Evolutionary conservation across 2,888 invertebrate species (phyloP), one percentile per base, ranked within the genome.

Genomic region (Sycophila texana): DNA sequence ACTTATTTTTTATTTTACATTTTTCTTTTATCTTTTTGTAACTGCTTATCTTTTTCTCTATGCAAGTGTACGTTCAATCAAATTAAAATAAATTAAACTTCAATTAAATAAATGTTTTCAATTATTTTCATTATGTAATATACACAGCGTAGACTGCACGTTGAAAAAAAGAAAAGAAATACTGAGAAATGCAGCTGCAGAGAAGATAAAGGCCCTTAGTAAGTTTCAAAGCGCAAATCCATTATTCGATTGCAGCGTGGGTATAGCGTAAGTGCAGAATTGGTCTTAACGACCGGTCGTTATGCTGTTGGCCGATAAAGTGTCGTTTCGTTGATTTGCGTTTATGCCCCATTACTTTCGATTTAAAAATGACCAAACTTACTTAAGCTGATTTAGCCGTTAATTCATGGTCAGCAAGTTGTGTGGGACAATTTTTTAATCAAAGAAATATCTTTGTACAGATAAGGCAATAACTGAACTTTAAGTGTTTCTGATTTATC

Each of bases 281-380:
- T 71, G 70, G 53, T 72, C 77, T 70, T 77, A 80, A 80, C 74
- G 77, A 77, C 51, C 74, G 74, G 77, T 80, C 77, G 73, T 80
- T 80, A 77, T 49, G 53, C 73, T 57, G 55, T 73, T 65, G 73
- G 65, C 63, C 68, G 73, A 79, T 80, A 80, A 80, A 74, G 77
- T 80, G 70, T 60, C 74, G 68, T 65, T 74, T 66, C 74, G 77
- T 73, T 68, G 77, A 77, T 77, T 77, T 77, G 74, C 77, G 74
- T 73, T 80, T 70, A 77, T 72, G 72, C n/a, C 12, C 67, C 49
- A 75, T 80, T 76, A 80, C 67, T 72, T 47, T 58, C 30, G 12
- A 51, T 78, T 79, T 22, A 57, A 80, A 76, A 76, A 76, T n/a
- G 61, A 4, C 18, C 55, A 47, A 74, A 73, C 60, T 73, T 47